Evolutionary conservation across 2,888 invertebrate species (phyloP).

Genomic region (Pantelozetes paolii): DNA sequence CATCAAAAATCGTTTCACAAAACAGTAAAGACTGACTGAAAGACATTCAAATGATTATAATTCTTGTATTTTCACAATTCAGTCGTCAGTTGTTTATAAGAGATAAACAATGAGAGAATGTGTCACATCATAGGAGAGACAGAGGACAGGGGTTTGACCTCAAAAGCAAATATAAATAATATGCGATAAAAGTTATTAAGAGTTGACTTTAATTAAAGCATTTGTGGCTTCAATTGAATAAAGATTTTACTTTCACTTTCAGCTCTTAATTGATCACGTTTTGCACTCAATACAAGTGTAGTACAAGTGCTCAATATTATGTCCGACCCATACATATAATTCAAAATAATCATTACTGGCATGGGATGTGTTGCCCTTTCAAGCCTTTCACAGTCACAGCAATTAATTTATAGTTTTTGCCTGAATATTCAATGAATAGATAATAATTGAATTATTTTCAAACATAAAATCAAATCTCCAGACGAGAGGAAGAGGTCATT

Average conservation of each 20-base stretch:
- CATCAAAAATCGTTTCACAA: background rate
- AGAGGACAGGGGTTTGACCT: background rate
- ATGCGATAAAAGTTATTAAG: background rate
- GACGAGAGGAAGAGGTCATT: conserved; percentile 10
- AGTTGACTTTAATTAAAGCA: background rate
- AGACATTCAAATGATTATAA: background rate
- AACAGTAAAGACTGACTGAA: background rate
- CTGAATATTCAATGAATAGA: conserved; percentile 12
- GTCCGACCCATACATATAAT: background rate
- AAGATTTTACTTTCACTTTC: background rate
- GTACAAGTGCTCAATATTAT: background rate
- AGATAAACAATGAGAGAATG: background rate
- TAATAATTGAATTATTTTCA: conserved; percentile 21
- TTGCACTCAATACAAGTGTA: background rate
- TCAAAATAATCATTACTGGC: background rate
- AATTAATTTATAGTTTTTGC: conserved; percentile 23
- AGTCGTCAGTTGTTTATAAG: background rate
- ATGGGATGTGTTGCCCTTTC: background rate
- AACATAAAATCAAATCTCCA: background rate
- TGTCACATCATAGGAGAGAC: background rate
- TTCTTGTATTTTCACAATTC: background rate
- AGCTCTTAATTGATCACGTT: conserved; percentile 21
- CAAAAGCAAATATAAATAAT: background rate
- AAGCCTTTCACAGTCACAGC: background rate
- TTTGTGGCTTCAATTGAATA: background rate